Conservation (phyloP, 1,140 invertebrate species). For the Achroia grisella region DNA sequence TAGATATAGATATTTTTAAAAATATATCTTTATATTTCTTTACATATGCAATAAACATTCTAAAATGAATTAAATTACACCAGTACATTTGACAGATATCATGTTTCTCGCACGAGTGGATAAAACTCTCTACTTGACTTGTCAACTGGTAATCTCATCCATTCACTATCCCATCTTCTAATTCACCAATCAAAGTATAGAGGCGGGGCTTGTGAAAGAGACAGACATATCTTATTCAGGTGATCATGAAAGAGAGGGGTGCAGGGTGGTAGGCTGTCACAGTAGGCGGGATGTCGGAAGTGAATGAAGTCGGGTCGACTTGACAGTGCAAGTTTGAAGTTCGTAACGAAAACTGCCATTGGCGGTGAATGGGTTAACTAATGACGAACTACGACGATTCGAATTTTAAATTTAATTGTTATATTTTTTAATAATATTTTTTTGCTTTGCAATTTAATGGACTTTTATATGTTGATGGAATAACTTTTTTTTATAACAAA, state of each 20-base stretch:
- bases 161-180: conserved; percentile 3
- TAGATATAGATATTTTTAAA: no score
- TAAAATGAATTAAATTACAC: no score
- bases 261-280: background rate
- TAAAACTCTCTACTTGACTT: conserved; percentile 3
- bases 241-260: conserved; percentile 5
- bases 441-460: background rate
- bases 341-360: background rate
- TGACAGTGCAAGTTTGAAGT: conserved; percentile 1
- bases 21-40: no score
- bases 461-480: background rate
- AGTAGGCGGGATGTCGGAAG: conserved; percentile 3
- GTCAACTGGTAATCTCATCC: background rate
- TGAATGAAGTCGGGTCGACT: background rate
- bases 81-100: no score
- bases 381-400: background rate
- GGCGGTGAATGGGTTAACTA: background rate
- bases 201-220: conserved; percentile 7
- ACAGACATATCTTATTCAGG: background rate
- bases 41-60: no score
- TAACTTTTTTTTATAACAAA: background rate
- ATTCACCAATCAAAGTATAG: conserved; percentile 6
- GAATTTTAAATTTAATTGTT: background rate
- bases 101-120: background rate
- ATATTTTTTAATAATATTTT: background rate